These are phyloP conservation scores for Malacoraja senta DNA, from an alignment of 2,797 vertebrate genomes.

Conservation along the genomic window DNA sequence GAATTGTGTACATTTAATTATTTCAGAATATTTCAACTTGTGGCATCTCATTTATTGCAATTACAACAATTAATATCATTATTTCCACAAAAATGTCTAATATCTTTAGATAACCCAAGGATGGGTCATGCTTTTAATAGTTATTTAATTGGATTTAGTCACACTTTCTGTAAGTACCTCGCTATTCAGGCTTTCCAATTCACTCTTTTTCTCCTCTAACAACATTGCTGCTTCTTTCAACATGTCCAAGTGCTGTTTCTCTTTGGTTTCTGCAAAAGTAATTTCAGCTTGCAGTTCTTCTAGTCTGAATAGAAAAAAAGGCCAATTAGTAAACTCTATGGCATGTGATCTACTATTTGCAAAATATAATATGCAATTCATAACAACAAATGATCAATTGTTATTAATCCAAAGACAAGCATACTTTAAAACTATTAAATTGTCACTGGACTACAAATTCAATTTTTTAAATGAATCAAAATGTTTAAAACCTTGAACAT, in stretches of 20 bases:
- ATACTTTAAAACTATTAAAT: too few relatives aligned
- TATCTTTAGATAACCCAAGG: not conserved
- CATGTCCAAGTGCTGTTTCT: slow-evolving; percentile 56
- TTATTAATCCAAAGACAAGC: too few relatives aligned
- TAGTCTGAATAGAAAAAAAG: slow-evolving; percentile 49
- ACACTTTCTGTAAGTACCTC: slow-evolving; percentile 53
- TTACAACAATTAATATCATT: not conserved
- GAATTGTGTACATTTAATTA: not conserved
- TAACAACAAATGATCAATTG: not conserved
- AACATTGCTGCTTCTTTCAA: slow-evolving; percentile 61
- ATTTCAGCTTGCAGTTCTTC: slow-evolving; percentile 62
- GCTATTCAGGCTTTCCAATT: slow-evolving; percentile 57
- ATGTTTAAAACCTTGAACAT: too few relatives aligned
- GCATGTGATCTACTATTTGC: not conserved
- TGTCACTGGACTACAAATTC: too few relatives aligned
- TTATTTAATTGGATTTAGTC: not conserved
- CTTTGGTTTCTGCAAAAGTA: slow-evolving; percentile 51
- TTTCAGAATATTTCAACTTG: not conserved
- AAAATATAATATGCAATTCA: not conserved
- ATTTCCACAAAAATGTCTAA: not conserved
- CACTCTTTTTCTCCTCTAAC: slow-evolving; percentile 55
- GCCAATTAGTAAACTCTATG: not conserved
- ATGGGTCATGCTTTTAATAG: not conserved
- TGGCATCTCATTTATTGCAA: not conserved
- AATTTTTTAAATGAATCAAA: too few relatives aligned